These are phyloP conservation scores for Eristalis pertinax DNA, from an alignment of 2,888 invertebrate genomes.

Conservation along the genomic window DNA sequence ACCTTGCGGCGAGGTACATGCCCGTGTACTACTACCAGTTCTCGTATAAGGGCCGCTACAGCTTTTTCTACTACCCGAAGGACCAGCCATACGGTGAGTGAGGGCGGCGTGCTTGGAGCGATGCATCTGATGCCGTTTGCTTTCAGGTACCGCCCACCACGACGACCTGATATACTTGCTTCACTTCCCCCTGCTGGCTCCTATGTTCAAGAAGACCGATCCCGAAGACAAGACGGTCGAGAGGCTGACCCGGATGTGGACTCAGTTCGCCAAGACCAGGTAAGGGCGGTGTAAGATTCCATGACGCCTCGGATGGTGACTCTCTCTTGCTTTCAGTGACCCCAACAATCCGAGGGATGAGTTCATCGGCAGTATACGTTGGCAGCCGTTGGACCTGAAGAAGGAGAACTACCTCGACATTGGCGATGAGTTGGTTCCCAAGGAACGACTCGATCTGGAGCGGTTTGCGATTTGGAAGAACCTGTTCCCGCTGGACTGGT, in stretches of 20 bases:
- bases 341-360: constrained; percentile 77
- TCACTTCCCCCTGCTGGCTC: constrained; percentile 75
- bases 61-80: constrained; percentile 82
- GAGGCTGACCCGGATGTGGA: constrained; percentile 81
- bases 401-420: constrained; percentile 77
- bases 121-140: not conserved
- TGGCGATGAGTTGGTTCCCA: constrained; percentile 74
- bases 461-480: constrained; percentile 73
- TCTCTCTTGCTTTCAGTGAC: constrained; percentile 74
- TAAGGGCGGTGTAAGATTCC: constrained; percentile 45
- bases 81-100: constrained; percentile 81
- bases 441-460: constrained; percentile 69
- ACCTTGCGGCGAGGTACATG: constrained; percentile 83
- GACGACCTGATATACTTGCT: constrained; percentile 82
- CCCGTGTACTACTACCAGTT: constrained; percentile 85
- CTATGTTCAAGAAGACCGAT: constrained; percentile 78
- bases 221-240: constrained; percentile 81
- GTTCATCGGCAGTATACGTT: constrained; percentile 74
- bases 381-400: constrained; percentile 75
- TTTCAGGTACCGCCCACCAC: constrained; percentile 81
- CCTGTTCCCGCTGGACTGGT: constrained; percentile 72
- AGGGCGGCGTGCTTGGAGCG: too few relatives aligned
- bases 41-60: constrained; percentile 84
- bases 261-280: constrained; percentile 80
- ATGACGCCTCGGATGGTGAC: not conserved